Evolutionary conservation across 2,113 vertebrate species (phyloP), one percentile per base, ranked within the genome.

Genomic region (Neolamprologus falcicula): DNA sequence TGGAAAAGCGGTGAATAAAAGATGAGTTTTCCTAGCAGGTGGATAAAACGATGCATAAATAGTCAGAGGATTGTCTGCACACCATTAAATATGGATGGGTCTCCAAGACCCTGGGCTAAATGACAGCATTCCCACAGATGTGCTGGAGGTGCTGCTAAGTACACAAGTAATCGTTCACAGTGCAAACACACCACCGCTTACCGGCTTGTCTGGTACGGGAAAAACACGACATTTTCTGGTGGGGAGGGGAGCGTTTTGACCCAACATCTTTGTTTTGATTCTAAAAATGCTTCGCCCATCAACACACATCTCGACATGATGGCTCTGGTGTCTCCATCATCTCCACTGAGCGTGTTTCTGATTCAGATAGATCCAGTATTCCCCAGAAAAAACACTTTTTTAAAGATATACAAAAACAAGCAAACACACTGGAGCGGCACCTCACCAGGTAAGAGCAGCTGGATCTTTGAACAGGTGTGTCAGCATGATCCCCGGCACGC

Each of bases 41-140:
- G 84, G 90, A 91, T 88, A 93, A 92, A 93, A 90, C 11, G 80
- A 90, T 86, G 86, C 89, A 90, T 90, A 92, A 93, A 90, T 91
- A 90, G 91, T 59, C 54, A 63, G 85, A 85, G 86, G 83, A 92
- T 90, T 92, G 91, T 93, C 83, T 90, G 89, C 86, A 85, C 80
- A 59, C 55, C 89, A 91, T 95, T 92, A 95, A 96, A 95, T 91
- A 95, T 95, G 89, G 89, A 94, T 94, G 93, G 86, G 80, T 84
- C 71, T 52, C 85, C 78, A 47, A 89, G 86, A 93, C 80, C 83
- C 11, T 31, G 7, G 78, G 91, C 82, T 85, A 92, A 89, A 92
- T 84, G 47, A 90, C 85, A 94, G 82, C 88, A 92, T 94, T 88
- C 90, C 85, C 78, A 92, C 83, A 92, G 89, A 92, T 90, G 92